Percentiles rank a stretch among this genome's conserved stretches.
Evolutionary conservation across 2,888 invertebrate genomes (phyloP).

Genomic region (Brachylomia viminalis): DNA sequence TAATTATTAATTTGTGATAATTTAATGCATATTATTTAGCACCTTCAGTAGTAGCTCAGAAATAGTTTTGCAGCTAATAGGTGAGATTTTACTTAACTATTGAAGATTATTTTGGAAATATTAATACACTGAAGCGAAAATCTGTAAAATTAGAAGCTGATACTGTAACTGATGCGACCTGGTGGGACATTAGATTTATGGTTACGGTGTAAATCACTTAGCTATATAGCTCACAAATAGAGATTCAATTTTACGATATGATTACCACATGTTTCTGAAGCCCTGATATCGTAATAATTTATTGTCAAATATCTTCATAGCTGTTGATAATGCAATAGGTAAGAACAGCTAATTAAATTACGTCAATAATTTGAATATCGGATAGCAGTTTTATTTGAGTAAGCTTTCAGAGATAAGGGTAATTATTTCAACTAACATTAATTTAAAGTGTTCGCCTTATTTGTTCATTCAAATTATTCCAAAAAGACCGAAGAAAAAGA

Average conservation of each 20-base stretch:
- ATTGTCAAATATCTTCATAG: neutral
- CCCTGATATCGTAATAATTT: neutral
- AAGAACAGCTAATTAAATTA: neutral
- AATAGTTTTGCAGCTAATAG: neutral
- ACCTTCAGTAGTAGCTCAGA: neutral
- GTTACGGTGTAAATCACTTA: constrained; percentile 3
- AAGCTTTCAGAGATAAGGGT: neutral
- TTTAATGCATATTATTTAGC: neutral
- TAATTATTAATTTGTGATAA: neutral
- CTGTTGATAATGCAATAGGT: neutral
- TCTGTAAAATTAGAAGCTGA: neutral
- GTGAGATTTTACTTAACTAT: no score
- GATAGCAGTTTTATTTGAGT: neutral
- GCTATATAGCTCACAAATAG: neutral
- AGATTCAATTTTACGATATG: neutral
- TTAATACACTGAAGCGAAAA: neutral
- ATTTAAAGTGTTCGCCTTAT: neutral
- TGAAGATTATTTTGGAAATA: neutral
- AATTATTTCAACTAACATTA: neutral
- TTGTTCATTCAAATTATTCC: neutral
- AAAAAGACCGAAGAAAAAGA: constrained; percentile 15
- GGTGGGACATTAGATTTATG: neutral
- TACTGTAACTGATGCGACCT: neutral
- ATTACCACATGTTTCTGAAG: neutral
- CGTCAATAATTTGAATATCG: neutral